Conservation (phyloP, 2,113 vertebrate genomes). For the Ciconia boyciana region DNA sequence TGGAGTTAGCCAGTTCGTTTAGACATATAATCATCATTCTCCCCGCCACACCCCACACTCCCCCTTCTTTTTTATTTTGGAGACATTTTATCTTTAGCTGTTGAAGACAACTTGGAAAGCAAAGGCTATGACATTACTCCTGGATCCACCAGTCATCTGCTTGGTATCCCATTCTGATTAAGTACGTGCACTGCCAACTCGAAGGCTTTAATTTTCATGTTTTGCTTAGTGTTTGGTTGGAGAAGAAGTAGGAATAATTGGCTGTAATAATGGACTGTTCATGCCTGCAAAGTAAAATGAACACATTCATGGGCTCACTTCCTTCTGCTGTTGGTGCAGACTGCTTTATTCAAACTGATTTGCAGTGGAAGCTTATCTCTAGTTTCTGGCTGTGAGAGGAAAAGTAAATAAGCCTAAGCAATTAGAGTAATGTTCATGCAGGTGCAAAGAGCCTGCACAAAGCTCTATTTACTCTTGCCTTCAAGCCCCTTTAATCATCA, state of each 20-base stretch:
- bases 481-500: conserved; percentile 4
- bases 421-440: conserved; percentile 26
- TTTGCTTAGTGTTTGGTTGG: conserved; percentile 16
- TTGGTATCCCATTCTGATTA: background rate
- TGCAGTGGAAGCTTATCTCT: conserved; percentile 35
- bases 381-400: conserved; percentile 9
- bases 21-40: background rate
- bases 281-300: conserved; percentile 36
- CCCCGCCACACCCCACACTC: no score
- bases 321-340: conserved; percentile 1
- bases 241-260: conserved; percentile 41
- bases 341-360: conserved; percentile 19
- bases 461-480: conserved; percentile 19
- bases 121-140: background rate
- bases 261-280: conserved; percentile 3
- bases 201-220: background rate
- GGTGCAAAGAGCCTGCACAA: conserved; percentile 41
- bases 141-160: background rate
- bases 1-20: background rate
- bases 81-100: background rate
- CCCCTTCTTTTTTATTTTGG: background rate
- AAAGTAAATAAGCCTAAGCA: conserved; percentile 52
- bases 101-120: background rate
- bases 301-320: conserved; percentile 11
- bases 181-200: background rate